Evolutionary conservation across 1,140 invertebrate genomes (phyloP), one percentile per base, ranked within the genome.

Genomic region (Penaeus vannamei): DNA sequence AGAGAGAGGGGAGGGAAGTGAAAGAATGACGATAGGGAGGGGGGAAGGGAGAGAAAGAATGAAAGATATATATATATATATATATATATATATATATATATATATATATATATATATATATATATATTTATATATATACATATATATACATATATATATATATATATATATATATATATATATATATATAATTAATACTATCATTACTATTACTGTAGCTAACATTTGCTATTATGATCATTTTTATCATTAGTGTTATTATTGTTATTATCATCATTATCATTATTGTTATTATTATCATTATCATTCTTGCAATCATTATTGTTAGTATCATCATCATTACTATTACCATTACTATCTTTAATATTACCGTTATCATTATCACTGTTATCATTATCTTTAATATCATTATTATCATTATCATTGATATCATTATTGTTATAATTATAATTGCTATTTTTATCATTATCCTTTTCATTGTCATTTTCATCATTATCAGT

Each of bases 211-310:
- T 77, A 77, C 4, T 29, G 8, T 77, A 5, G 12, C 4, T 36
- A 77, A 2, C 4, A 77, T 77, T 29, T 2, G 23, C 12, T 3
- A n/a, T 77, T 77, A 8, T 14, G 5, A 46, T 77, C 8, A 77
- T 77, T 8, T 17, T 77, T 32, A 29, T 26, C 29, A 77, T 5
- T 77, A 77, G 0, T 77, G 29, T 32, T 77, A 46, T 32, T 14
- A 46, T 77, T 77, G 2, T 77, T 20, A 46, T 7, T 7, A 29
- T 77, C 7, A 46, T 14, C 29, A 46, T 46, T 77, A 23, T 77
- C 17, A 77, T 77, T 0, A 14, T 60, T 82, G 59, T 82, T 53
- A 84, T 62, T 84, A 84, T 62, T 84, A 84, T 84, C 42, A 84
- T 61, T 84, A 84, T 62, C 29, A 64, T 32, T 62, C 61, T 8